Conservation (phyloP, 2,797 vertebrate species). For the Masticophis lateralis region DNA sequence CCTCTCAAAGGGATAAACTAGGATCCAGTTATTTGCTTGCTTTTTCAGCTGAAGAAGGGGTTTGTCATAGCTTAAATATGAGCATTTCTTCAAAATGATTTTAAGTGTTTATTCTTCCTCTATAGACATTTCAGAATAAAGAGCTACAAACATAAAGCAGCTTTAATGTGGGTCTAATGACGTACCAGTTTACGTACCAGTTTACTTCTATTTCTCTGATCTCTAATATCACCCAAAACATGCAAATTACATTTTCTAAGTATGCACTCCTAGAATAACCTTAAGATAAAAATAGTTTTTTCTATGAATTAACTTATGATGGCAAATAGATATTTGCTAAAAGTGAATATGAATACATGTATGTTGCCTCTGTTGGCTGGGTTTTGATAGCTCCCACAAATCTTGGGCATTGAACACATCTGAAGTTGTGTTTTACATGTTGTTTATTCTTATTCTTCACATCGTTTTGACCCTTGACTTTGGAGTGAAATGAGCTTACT, state of each 20-base stretch:
- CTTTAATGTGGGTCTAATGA: neutral
- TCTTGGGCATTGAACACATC: neutral
- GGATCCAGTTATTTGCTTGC: neutral
- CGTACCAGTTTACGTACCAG: neutral
- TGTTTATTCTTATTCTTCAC: neutral
- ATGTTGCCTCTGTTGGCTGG: neutral
- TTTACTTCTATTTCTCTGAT: neutral
- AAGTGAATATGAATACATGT: neutral
- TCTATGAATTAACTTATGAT: neutral
- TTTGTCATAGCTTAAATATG: neutral
- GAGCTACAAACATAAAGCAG: neutral
- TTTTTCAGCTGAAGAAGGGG: neutral
- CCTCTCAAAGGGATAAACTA: neutral
- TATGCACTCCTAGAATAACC: neutral
- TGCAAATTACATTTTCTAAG: neutral
- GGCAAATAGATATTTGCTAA: neutral
- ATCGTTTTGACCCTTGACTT: neutral
- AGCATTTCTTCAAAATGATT: neutral
- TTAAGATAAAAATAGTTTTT: neutral
- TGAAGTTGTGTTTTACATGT: neutral
- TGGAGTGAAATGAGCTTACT: neutral
- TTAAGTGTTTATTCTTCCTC: neutral
- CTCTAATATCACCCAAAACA: neutral
- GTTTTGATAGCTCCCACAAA: neutral
- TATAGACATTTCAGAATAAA: neutral